Conservation (phyloP, 1,140 invertebrate genomes). For the Nylanderia fulva region DNA sequence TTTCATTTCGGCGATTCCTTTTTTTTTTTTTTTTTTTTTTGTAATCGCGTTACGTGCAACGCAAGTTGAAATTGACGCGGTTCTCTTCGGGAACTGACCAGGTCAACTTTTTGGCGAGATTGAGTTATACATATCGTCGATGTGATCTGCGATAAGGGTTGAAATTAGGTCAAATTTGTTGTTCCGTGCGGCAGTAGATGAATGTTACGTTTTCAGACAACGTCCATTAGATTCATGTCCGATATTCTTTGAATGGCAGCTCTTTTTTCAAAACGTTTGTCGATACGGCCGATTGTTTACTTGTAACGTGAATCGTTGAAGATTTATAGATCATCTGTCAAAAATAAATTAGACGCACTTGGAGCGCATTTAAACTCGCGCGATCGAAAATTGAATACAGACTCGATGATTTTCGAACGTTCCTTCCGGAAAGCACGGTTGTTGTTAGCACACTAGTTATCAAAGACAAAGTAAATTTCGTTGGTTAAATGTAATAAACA, state of each 20-base stretch:
- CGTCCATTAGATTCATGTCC: slow-evolving; percentile 19
- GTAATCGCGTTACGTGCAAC: slow-evolving; percentile 34
- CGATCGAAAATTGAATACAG: too few relatives aligned
- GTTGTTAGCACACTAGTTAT: slow-evolving; percentile 1
- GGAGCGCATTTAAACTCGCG: too few relatives aligned
- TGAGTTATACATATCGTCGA: slow-evolving; percentile 34
- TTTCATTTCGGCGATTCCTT: slow-evolving; percentile 41
- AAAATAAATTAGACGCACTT: background rate
- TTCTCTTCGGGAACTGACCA: slow-evolving; percentile 33
- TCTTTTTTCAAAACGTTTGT: background rate
- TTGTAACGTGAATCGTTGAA: background rate
- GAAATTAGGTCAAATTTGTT: slow-evolving; percentile 49
- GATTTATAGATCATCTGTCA: slow-evolving; percentile 18
- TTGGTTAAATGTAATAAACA: slow-evolving; percentile 21
- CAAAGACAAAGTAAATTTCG: slow-evolving; percentile 35
- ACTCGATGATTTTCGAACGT: slow-evolving; percentile 18
- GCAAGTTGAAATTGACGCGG: background rate
- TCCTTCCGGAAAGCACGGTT: background rate
- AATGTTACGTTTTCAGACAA: slow-evolving; percentile 17
- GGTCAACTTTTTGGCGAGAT: slow-evolving; percentile 45
- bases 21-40: slow-evolving; percentile 5
- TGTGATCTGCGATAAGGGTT: slow-evolving; percentile 41
- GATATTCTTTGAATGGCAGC: slow-evolving; percentile 18
- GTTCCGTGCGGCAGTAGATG: background rate
- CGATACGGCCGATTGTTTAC: background rate